Conservation (phyloP, 2,888 invertebrate genomes). For the Pollenia labialis region DNA sequence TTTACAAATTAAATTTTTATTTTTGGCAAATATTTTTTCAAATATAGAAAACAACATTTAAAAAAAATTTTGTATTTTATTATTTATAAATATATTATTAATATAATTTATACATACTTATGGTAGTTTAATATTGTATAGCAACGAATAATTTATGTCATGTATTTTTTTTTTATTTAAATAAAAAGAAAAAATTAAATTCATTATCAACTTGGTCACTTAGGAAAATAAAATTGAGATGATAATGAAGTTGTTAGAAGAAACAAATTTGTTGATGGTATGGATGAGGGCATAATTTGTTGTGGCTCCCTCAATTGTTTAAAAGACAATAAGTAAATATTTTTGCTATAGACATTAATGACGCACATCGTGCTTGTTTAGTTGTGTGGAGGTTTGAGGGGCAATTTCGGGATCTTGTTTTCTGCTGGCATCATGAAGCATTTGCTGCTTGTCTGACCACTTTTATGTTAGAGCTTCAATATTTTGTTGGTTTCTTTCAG, state of each 20-base stretch:
- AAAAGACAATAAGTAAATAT: slow-evolving; percentile 42
- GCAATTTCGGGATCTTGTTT: not conserved
- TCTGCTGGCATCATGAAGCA: not conserved
- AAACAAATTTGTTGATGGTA: not conserved
- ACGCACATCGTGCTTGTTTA: slow-evolving; percentile 25
- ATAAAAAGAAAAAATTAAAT: slow-evolving; percentile 11
- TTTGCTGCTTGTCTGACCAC: slow-evolving; percentile 16
- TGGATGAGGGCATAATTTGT: not conserved
- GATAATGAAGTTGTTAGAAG: slow-evolving; percentile 18
- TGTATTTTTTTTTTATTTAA: slow-evolving; percentile 3
- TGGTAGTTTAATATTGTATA: not conserved
- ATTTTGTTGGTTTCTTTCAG: slow-evolving; percentile 14
- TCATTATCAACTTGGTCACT: slow-evolving; percentile 23
- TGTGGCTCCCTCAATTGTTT: slow-evolving; percentile 29
- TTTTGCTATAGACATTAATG: slow-evolving; percentile 9
- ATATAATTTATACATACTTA: not conserved
- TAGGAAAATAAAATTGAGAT: slow-evolving; percentile 5
- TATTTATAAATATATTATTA: not conserved
- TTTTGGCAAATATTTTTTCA: slow-evolving; percentile 40
- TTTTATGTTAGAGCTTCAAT: slow-evolving; percentile 29
- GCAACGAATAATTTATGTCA: slow-evolving; percentile 47
- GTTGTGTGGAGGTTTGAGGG: not conserved
- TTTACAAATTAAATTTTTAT: slow-evolving; percentile 54
- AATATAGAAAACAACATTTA: slow-evolving; percentile 14
- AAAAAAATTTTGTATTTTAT: slow-evolving; percentile 4